A percentile compares a stretch with the other conserved stretches of the same genome.
Conservation (phyloP, 2,888 invertebrate species). For the Axea sp. region DNA sequence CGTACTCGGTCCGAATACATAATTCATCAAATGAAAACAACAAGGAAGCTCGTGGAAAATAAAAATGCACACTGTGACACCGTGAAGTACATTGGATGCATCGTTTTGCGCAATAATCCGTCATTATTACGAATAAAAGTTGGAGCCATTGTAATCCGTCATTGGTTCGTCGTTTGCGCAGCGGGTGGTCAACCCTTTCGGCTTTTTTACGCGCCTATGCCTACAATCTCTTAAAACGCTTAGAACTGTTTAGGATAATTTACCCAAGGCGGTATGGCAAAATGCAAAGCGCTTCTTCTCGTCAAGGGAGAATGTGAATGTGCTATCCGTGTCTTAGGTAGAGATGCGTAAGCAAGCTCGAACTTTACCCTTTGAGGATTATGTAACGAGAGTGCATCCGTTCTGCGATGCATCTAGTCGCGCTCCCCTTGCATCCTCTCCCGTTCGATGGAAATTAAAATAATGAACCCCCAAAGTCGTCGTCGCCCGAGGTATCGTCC, state of each 20-base stretch:
- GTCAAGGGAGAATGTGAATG: slow-evolving; percentile 52
- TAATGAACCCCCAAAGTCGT: slow-evolving; percentile 68
- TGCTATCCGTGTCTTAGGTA: slow-evolving; percentile 28
- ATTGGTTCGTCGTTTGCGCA: slow-evolving; percentile 70
- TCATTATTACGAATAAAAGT: slow-evolving; percentile 57
- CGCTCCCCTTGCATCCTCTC: slow-evolving; percentile 52
- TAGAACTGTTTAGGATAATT: slow-evolving; percentile 78
- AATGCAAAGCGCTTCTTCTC: slow-evolving; percentile 61
- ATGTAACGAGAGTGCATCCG: slow-evolving; percentile 61
- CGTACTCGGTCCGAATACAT: slow-evolving; percentile 22
- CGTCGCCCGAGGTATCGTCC: slow-evolving; percentile 62
- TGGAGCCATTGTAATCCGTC: slow-evolving; percentile 64
- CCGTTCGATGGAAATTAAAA: slow-evolving; percentile 69
- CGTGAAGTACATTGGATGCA: slow-evolving; percentile 34
- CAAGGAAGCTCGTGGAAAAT: slow-evolving; percentile 27
- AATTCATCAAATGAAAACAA: slow-evolving; percentile 33
- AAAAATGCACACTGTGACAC: slow-evolving; percentile 38
- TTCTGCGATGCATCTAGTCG: slow-evolving; percentile 25
- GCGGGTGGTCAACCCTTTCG: slow-evolving; percentile 79
- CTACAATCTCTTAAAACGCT: slow-evolving; percentile 79
- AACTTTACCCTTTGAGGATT: slow-evolving; percentile 56
- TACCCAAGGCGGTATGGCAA: slow-evolving; percentile 61
- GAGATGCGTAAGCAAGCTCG: slow-evolving; percentile 8
- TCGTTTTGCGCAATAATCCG: slow-evolving; percentile 47
- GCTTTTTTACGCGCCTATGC: slow-evolving; percentile 77